Conservation (phyloP, 2,888 invertebrate genomes). For the Leistus spinibarbis region DNA sequence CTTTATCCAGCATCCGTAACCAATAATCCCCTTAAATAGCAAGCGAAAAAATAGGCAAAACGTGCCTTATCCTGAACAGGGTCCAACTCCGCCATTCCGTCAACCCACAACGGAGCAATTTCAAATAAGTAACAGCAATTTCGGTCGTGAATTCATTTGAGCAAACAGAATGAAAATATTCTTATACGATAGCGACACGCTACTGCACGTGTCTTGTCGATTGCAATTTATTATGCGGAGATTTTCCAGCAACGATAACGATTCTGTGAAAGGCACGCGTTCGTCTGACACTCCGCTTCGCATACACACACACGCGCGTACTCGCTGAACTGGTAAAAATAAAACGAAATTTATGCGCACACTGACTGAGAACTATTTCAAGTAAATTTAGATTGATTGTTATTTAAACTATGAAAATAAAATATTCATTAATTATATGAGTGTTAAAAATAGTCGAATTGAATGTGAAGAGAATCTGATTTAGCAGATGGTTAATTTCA, state of each 20-base stretch:
- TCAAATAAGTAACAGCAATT: conserved; percentile 24
- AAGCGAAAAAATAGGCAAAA: conserved; percentile 23
- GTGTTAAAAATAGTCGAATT: neutral
- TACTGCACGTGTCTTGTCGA: neutral
- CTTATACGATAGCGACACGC: neutral
- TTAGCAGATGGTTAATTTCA: neutral
- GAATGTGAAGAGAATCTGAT: neutral
- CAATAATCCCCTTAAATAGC: conserved; percentile 29
- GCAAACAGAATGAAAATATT: conserved; percentile 18
- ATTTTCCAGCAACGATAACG: neutral
- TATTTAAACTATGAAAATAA: neutral
- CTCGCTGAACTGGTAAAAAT: neutral
- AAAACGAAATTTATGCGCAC: neutral
- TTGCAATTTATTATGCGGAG: neutral
- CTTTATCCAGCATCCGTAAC: conserved; percentile 20
- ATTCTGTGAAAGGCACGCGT: neutral
- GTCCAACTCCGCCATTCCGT: no score
- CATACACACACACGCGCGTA: neutral
- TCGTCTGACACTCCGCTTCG: neutral
- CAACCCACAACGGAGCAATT: conserved; percentile 18
- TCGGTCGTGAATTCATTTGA: conserved; percentile 12
- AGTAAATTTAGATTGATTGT: neutral
- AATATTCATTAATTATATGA: neutral
- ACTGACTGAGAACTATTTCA: neutral
- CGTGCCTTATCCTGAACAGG: conserved; percentile 26